A percentile compares a stretch with the other conserved stretches of the same genome.
These are phyloP conservation scores for Molossus alvarezi DNA, from an alignment of 2,797 vertebrate species.

Conservation along the genomic window DNA sequence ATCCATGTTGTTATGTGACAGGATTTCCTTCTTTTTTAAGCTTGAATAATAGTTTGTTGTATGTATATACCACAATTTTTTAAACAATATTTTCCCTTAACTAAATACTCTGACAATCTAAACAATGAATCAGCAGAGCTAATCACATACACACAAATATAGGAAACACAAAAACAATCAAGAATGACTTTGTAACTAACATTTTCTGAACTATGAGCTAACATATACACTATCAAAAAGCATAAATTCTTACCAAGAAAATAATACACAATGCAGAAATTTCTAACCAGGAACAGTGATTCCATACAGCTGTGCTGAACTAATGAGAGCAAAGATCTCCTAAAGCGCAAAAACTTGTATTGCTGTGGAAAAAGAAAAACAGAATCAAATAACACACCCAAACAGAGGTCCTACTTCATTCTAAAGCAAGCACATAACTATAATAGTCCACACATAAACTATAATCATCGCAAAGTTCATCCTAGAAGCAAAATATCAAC, in stretches of 20 bases:
- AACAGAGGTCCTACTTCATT: neutral
- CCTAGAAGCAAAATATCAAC: slow-evolving; percentile 60
- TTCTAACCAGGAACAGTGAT: slow-evolving; percentile 95
- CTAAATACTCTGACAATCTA: slow-evolving; percentile 60
- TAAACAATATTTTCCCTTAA: slow-evolving; percentile 67
- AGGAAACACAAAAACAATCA: slow-evolving; percentile 54
- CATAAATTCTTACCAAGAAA: slow-evolving; percentile 94
- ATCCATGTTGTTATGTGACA: neutral
- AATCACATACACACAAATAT: slow-evolving; percentile 11
- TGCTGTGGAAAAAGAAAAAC: slow-evolving; percentile 91
- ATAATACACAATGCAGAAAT: slow-evolving; percentile 94
- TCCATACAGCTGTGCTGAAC: slow-evolving; percentile 95
- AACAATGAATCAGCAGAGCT: slow-evolving; percentile 48
- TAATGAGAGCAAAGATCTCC: slow-evolving; percentile 93
- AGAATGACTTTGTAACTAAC: slow-evolving; percentile 51
- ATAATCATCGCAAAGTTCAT: slow-evolving; percentile 5
- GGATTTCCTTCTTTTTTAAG: slow-evolving; percentile 39
- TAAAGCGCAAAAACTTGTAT: slow-evolving; percentile 97
- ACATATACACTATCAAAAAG: slow-evolving; percentile 67
- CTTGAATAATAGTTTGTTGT: neutral
- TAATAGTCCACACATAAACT: neutral
- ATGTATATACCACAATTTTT: slow-evolving; percentile 17
- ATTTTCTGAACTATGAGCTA: slow-evolving; percentile 61
- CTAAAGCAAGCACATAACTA: neutral
- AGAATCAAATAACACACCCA: slow-evolving; percentile 57